A percentile compares a stretch with the other conserved stretches of the same genome.
phyloP scores from a whole-genome alignment of 2,888 invertebrate genomes.

The Thecocarcelia acutangulata region DNA sequence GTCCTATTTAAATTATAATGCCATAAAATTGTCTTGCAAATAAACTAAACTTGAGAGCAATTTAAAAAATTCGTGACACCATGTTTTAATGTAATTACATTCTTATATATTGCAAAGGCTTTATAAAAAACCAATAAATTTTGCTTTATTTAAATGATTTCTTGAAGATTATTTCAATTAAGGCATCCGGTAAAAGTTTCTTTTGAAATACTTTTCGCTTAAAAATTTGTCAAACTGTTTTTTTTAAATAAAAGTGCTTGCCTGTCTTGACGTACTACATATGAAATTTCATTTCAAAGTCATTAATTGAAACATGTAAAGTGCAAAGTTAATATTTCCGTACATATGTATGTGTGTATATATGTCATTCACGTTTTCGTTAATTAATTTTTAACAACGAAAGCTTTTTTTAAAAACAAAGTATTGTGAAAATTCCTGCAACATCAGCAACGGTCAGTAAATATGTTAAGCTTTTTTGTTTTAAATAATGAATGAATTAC shows the following conservation, averaged over 20 bases:
- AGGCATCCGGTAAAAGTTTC: neutral
- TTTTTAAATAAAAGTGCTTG: neutral
- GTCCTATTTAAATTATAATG: too few species aligned
- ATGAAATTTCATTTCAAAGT: slow-evolving; percentile 34
- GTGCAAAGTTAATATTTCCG: slow-evolving; percentile 6
- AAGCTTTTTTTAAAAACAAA: slow-evolving; percentile 39
- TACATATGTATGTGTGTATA: neutral
- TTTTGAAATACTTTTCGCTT: slow-evolving; percentile 20
- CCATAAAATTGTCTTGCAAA: too few species aligned
- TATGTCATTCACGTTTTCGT: slow-evolving; percentile 48
- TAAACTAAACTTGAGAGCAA: too few species aligned
- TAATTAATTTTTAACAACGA: slow-evolving; percentile 63
- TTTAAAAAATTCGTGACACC: too few species aligned
- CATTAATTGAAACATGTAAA: slow-evolving; percentile 56
- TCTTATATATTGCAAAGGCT: too few species aligned
- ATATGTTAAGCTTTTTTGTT: too few species aligned
- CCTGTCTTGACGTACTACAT: neutral
- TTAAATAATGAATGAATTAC: neutral
- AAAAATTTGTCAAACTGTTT: neutral
- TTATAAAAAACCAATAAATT: too few species aligned
- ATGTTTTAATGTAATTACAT: too few species aligned
- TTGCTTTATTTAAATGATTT: too few species aligned
- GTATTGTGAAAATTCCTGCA: slow-evolving; percentile 16
- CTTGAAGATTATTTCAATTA: slow-evolving; percentile 31
- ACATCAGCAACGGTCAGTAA: neutral